These are phyloP conservation scores for Andricus curvator DNA, from an alignment of 2,888 invertebrate genomes.

Conservation along the genomic window DNA sequence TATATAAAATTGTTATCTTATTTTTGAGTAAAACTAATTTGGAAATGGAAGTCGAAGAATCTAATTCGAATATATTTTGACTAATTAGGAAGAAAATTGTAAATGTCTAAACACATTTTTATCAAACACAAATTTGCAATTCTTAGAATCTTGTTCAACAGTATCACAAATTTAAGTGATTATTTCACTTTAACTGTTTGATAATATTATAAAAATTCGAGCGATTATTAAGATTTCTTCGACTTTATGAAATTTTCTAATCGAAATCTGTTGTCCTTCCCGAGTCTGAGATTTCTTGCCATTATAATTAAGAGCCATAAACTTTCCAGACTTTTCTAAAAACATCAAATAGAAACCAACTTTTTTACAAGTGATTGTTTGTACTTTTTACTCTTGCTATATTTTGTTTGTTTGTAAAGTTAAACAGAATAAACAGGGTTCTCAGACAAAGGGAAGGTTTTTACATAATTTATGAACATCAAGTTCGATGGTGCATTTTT, in stretches of 20 bases:
- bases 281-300: slow-evolving; percentile 32
- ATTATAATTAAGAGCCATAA: slow-evolving; percentile 26
- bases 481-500: not conserved
- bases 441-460: slow-evolving; percentile 21
- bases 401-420: not conserved
- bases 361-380: not conserved
- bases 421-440: not conserved
- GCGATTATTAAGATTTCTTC: not conserved
- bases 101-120: not conserved
- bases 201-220: not conserved
- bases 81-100: not conserved
- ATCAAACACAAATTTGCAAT: not conserved
- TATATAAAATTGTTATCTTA: not conserved
- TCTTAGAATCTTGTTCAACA: not conserved
- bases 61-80: not conserved
- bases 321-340: slow-evolving; percentile 10
- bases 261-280: not conserved
- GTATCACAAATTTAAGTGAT: not conserved
- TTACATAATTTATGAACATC: not conserved
- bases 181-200: not conserved
- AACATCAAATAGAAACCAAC: not conserved
- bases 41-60: not conserved
- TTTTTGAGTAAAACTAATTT: not conserved
- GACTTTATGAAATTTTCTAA: slow-evolving; percentile 7
- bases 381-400: not conserved